Base-by-base conservation (phyloP, 1,140 invertebrate genomes). In the Holotrichia oblita region DNA sequence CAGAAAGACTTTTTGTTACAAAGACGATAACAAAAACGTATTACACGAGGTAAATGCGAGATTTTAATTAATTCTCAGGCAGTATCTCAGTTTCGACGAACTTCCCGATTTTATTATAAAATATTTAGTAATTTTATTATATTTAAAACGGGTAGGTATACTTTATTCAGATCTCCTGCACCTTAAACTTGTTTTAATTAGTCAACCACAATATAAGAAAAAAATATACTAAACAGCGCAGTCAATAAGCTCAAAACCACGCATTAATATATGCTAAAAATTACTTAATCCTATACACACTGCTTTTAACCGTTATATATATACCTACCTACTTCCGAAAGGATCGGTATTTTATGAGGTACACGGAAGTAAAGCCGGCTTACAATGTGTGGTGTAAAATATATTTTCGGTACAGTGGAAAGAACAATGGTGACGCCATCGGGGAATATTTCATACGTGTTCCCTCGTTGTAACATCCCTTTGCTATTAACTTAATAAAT, bases 401-500 rank as follows among this genome's bases (percentile, higher is more conserved):
- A 55, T 55, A 55, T 55, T 55, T 55, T 17, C 48, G n/a, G 48
- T 17, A 55, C 48, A 55, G n/a, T 7, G 3, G 48, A 17, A 17
- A 55, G 14, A 55, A 55, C 48, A 55, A 55, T 55, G 17, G 48
- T 7, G 14, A 55, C 14, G 12, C n/a, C 14, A 10, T 44, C 0
- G 8, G 14, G 14, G 42, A 10, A 14, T 44, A 44, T 44, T 44
- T 55, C 14, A 17, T 17, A n/a, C 17, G n/a, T 14, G 48, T 14
- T 55, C 14, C 48, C 48, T 55, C 48, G 48, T n/a, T 3, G 3
- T 55, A 55, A 55, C 48, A 55, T 55, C 48, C 6, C n/a, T 55
- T 55, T 55, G 48, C 48, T 55, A 55, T 55, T 55, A 55, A 55
- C 48, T 17, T 7, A 55, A 55, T 55, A 20, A 55, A n/a, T 55